Evolutionary conservation across 92 coral and sea anemone species (phyloP), one percentile per base, ranked within the genome.

Genomic region (Heteractis magnifica): DNA sequence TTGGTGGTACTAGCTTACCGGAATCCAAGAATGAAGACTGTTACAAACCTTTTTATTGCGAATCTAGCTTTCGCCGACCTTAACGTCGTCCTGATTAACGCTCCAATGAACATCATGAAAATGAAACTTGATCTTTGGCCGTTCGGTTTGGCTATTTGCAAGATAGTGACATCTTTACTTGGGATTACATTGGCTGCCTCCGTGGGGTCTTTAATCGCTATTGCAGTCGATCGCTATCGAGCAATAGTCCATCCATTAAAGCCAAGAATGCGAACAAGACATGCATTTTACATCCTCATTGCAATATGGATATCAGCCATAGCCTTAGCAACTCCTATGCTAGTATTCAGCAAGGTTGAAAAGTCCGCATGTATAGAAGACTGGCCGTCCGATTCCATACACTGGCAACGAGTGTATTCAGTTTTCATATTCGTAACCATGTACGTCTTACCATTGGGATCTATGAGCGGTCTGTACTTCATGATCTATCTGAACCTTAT

Each of bases 31-130:
- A 94, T 94, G 98, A 93, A 92, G 72, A 92, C 95, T 13, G 98
- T 92, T 14, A 94, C 98, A 56, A 94, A 94, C 76, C 89, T 94
- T 12, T 94, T 89, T 58, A 94, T 94, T 52, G 98, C 98, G 60
- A 94, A 94, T 52, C 81, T 94, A 62, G 98, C 93, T 3, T 93
- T 94, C 62, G 98, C 98, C 11, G 98, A 94, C 60, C 85, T 94
- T 53, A 90, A 87, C 13, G 98, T 94, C 6, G 81, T 84, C 1
- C 83, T 92, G n/a, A 89, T 94, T 51, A 94, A 94, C 72, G 90
- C 83, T 18, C 98, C 98, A 2, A 55, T 90, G 18, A 82, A 90
- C 16, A 88, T 93, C 10, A 65, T 90, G n/a, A 86, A 85, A 68
- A 50, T 86, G 16, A 78, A 72, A 14, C 79, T 94, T 0, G 76